phyloP scores from a whole-genome alignment of 2,113 vertebrate species.

The Cyanoramphus novaezelandiae region DNA sequence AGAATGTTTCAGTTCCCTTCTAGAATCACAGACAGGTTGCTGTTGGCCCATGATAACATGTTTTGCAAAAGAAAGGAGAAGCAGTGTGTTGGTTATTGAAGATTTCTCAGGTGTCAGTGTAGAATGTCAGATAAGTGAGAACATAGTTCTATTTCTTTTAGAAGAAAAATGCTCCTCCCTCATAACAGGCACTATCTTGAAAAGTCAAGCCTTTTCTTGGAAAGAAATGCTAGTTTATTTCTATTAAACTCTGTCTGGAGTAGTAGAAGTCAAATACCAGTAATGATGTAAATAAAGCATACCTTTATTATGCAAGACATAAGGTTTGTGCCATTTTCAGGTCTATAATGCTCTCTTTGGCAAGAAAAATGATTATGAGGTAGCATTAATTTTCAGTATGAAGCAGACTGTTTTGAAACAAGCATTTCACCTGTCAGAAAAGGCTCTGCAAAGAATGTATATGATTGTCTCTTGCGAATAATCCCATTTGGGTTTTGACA shows the following conservation, averaged over 20 bases:
- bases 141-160: not conserved
- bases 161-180: not conserved
- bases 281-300: not conserved
- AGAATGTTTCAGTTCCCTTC: not conserved
- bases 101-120: not conserved
- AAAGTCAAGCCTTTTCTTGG: not conserved
- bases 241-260: not conserved
- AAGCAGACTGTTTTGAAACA: constrained; percentile 33
- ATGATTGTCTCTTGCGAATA: constrained; percentile 14
- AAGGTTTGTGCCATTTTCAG: not conserved
- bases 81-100: not conserved
- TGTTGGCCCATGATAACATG: rapidly evolving
- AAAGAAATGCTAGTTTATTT: not conserved
- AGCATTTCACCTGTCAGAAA: constrained; percentile 15
- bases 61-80: not conserved
- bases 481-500: constrained; percentile 37
- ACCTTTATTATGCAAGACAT: not conserved
- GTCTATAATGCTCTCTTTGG: not conserved
- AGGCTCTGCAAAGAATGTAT: not conserved
- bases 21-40: not conserved
- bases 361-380: not conserved
- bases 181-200: not conserved
- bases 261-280: not conserved
- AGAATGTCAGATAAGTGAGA: not conserved
- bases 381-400: constrained; percentile 8